These are phyloP conservation scores for Myotis daubentonii DNA, from an alignment of 2,797 vertebrate species.

Conservation along the genomic window DNA sequence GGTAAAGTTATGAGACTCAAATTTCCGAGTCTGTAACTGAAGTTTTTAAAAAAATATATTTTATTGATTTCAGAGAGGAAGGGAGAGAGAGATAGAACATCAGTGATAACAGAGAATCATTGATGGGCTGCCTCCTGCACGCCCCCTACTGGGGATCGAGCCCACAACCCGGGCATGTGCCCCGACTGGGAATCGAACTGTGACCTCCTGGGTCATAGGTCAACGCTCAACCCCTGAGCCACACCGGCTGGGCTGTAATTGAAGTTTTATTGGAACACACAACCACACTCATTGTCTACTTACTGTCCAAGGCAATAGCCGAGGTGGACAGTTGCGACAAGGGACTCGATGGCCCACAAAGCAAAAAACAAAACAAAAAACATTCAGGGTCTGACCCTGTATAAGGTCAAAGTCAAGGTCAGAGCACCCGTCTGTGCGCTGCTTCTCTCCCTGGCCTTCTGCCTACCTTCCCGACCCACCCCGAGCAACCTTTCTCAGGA, in stretches of 20 bases:
- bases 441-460: neutral
- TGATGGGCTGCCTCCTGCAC: no score
- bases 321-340: neutral
- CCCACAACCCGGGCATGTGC: no score
- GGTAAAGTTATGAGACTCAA: neutral
- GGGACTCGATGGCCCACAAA: neutral
- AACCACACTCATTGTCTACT: neutral
- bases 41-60: no score
- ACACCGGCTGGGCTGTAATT: neutral
- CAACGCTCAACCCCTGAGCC: accelerated
- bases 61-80: no score
- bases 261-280: neutral
- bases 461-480: neutral
- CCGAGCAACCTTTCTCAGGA: neutral
- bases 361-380: no score
- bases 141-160: no score
- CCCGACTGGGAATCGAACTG: no score
- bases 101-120: no score
- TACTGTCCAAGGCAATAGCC: neutral
- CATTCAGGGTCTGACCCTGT: neutral
- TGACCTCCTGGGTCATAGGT: no score
- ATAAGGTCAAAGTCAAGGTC: neutral
- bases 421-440: neutral
- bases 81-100: no score
- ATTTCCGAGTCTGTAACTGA: neutral